These are phyloP conservation scores for Vulpes lagopus DNA, from an alignment of 2,113 vertebrate species.

Conservation along the genomic window DNA sequence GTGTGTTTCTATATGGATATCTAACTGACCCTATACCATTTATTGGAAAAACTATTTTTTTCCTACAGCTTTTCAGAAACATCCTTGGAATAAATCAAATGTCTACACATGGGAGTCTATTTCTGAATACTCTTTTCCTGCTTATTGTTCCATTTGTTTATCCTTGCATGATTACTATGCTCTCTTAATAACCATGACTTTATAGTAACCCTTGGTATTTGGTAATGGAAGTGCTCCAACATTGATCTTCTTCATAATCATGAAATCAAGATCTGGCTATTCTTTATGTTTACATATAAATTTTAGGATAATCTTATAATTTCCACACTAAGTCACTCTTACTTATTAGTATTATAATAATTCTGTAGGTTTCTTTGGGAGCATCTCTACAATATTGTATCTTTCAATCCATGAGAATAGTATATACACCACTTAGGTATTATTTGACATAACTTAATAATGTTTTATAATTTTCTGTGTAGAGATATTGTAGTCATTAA, in stretches of 20 bases:
- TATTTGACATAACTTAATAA: not conserved
- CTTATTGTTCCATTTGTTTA: not conserved
- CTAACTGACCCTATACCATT: not conserved
- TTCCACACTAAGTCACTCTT: not conserved
- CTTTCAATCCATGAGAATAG: not conserved
- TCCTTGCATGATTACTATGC: not conserved
- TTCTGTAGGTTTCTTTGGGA: not conserved
- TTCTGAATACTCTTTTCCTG: not conserved
- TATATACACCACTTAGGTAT: not conserved
- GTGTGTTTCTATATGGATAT: not conserved
- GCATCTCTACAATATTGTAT: not conserved
- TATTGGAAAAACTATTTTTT: not conserved
- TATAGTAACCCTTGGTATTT: not conserved
- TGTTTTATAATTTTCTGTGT: not conserved
- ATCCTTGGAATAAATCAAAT: not conserved
- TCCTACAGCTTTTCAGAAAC: not conserved
- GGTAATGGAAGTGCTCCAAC: not conserved
- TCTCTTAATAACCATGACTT: not conserved
- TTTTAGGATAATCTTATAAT: not conserved
- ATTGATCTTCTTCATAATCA: not conserved
- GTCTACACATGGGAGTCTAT: not conserved
- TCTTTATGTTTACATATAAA: not conserved
- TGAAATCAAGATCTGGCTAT: too few relatives aligned
- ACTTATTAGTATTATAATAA: not conserved
- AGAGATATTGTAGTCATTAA: not conserved